A percentile compares a stretch with the other conserved stretches of the same genome.
Conservation (phyloP, 2,113 vertebrate genomes). For the Psilopsiagon aymara region DNA sequence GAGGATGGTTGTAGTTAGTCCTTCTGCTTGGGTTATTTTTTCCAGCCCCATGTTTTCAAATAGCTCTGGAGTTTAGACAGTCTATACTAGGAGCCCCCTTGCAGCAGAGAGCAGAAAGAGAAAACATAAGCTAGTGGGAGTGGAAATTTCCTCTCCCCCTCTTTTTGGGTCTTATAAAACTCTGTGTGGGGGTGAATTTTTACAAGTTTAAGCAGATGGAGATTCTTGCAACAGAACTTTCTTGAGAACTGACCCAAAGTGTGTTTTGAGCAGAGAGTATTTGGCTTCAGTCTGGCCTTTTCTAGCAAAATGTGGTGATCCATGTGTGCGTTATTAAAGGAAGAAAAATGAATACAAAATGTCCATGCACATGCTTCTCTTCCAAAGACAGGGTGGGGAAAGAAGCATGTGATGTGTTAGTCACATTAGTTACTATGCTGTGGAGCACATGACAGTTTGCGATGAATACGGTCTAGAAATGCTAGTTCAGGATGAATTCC, state of each 20-base stretch:
- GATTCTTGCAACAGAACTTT: background rate
- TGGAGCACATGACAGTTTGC: background rate
- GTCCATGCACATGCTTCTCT: background rate
- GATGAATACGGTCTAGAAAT: background rate
- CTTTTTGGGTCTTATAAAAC: background rate
- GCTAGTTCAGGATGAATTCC: background rate
- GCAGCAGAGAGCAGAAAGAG: background rate
- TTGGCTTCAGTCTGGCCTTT: background rate
- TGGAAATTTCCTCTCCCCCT: background rate
- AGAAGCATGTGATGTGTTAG: background rate
- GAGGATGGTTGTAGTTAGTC: background rate
- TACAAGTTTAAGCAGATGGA: slow-evolving; percentile 3
- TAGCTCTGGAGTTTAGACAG: background rate
- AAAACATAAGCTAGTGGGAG: background rate
- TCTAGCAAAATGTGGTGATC: background rate
- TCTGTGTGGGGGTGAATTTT: background rate
- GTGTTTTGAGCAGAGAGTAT: background rate
- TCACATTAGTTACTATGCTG: background rate
- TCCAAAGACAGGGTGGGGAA: background rate
- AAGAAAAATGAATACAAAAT: background rate
- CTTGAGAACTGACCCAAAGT: background rate
- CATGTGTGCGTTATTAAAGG: background rate
- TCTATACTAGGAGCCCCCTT: background rate
- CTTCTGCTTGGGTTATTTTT: background rate
- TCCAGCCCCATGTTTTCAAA: background rate